These are phyloP conservation scores for Erpobdella octoculata DNA, from an alignment of 2,888 invertebrate species.

Conservation along the genomic window DNA sequence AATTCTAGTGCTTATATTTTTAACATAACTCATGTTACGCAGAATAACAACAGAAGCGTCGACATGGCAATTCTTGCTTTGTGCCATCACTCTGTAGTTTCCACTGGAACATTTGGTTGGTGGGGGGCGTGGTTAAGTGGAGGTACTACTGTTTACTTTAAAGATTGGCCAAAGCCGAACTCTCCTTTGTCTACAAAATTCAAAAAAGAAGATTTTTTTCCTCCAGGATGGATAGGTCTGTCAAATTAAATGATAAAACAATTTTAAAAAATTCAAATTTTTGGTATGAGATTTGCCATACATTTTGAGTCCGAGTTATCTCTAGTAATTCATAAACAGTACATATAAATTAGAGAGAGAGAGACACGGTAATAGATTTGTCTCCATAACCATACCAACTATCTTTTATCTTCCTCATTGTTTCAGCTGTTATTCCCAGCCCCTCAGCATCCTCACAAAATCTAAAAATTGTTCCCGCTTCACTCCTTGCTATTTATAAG, in stretches of 20 bases:
- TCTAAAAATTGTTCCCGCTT: too few species aligned
- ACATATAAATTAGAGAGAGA: too few species aligned
- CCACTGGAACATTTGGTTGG: slow-evolving; percentile 51
- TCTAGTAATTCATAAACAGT: too few species aligned
- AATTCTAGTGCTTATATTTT: background rate
- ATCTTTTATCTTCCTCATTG: too few species aligned
- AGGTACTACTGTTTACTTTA: slow-evolving; percentile 48
- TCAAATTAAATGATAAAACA: slow-evolving; percentile 18
- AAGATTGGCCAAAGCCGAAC: slow-evolving; percentile 46
- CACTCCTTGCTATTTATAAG: too few species aligned
- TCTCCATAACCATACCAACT: too few species aligned
- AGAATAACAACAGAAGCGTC: slow-evolving; percentile 48
- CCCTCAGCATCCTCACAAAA: too few species aligned
- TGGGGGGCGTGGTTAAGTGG: slow-evolving; percentile 50
- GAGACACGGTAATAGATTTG: too few species aligned
- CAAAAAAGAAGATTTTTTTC: slow-evolving; percentile 47
- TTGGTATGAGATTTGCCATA: too few species aligned
- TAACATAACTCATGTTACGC: background rate
- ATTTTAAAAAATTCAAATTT: background rate
- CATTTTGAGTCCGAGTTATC: too few species aligned
- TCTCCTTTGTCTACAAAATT: slow-evolving; percentile 45
- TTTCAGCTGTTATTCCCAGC: too few species aligned
- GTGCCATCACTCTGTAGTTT: slow-evolving; percentile 48
- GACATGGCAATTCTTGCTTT: slow-evolving; percentile 31
- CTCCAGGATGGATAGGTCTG: slow-evolving; percentile 46